Conservation (phyloP, 2,113 vertebrate genomes). For the Malurus cyaneus region DNA sequence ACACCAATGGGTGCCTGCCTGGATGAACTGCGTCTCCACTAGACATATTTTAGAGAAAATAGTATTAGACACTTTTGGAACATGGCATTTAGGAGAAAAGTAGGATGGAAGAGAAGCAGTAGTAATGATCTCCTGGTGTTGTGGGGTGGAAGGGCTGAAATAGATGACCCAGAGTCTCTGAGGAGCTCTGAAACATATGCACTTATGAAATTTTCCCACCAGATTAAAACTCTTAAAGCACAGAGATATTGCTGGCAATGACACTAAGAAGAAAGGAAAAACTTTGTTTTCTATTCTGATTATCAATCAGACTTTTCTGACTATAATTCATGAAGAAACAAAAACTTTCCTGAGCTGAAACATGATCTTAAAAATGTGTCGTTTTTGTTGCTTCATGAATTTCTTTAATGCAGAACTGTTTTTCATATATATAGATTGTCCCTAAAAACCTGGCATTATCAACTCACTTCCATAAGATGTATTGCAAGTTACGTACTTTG, state of each 20-base stretch:
- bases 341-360: neutral
- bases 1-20: rapidly evolving
- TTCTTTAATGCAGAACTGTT: neutral
- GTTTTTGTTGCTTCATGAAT: neutral
- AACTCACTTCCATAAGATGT: neutral
- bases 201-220: neutral
- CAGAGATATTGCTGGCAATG: neutral
- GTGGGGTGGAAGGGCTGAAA: neutral
- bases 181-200: neutral
- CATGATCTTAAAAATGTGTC: neutral
- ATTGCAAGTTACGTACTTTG: neutral
- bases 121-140: neutral
- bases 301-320: neutral
- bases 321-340: neutral
- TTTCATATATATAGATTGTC: neutral
- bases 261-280: neutral
- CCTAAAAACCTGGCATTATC: neutral
- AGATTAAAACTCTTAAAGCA: neutral
- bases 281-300: neutral
- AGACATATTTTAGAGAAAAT: neutral
- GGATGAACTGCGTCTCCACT: neutral
- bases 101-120: neutral
- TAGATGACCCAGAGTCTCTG: neutral
- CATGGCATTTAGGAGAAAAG: neutral
- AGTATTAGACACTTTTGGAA: neutral